Evolutionary conservation across 2,888 invertebrate genomes (phyloP), one percentile per base, ranked within the genome.

Genomic region (Belgica antarctica): DNA sequence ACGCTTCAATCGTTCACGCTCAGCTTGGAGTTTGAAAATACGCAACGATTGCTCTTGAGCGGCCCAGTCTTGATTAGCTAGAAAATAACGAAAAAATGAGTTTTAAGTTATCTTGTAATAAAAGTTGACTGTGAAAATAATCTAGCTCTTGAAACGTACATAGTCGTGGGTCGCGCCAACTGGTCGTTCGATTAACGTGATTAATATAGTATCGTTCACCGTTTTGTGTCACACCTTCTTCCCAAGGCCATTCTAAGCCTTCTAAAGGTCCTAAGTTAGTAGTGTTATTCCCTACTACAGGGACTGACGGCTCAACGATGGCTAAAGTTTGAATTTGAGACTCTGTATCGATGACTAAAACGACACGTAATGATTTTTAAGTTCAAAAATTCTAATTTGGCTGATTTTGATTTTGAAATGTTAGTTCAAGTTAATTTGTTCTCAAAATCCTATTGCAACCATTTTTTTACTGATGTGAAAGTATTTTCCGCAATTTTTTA

Each of bases 91-190:
- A n/a, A 52, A 52, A 41, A 41, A n/a, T 41, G 15, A 12, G 15
- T 7, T 41, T n/a, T n/a, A 4, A 4, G 4, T 41, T 41, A 10
- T 4, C 31, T 41, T 10, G 15, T 41, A 12, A 41, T 41, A 34
- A 34, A 12, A 34, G 34, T 41, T 15, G 41, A 17, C 2, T 19
- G 17, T 3, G 22, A 52, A 12, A 17, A 52, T 17, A 22, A 52
- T 34, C 15, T 34, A 27, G 27, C 25, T 59, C 59, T 69, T 71
- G 71, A 73, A 77, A 89, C 93, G 91, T 87, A 94, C 94, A 94
- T 86, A 96, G 90, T 87, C 96, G 87, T 76, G 96, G 96, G 83
- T 97, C 96, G 84, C 94, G 95, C 96, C 96, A 97, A 77, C 95
- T 95, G 74, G 96, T 96, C 77, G 94, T 94, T 82, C 94, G 89